Conservation (phyloP, 1,140 invertebrate species). For the Nephotettix cincticeps region DNA sequence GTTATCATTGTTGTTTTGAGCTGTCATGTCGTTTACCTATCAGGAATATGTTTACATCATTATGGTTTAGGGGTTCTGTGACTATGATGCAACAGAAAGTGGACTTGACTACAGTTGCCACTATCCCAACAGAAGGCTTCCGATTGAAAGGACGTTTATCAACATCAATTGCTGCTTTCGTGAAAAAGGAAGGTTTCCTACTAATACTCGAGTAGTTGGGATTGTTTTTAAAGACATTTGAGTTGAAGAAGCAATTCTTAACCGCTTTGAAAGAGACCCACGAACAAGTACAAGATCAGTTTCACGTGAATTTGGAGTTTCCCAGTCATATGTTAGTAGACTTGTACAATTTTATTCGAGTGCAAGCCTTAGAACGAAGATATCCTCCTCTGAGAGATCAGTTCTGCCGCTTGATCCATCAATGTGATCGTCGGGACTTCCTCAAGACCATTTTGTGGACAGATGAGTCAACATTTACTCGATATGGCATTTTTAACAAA, state of each 20-base stretch:
- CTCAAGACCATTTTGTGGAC: slow-evolving; percentile 12
- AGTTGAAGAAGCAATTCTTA: neutral
- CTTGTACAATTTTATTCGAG: neutral
- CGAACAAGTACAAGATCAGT: neutral
- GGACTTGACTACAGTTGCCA: neutral
- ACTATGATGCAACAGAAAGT: slow-evolving; percentile 1
- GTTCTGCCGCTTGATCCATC: neutral
- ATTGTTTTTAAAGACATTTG: neutral
- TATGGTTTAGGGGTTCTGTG: neutral
- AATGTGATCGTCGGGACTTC: neutral
- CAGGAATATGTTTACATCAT: neutral
- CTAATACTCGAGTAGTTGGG: neutral
- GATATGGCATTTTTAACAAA: neutral
- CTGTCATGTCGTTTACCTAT: neutral
- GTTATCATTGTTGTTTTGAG: neutral
- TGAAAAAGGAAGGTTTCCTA: neutral
- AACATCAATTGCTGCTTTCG: neutral
- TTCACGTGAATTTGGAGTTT: neutral
- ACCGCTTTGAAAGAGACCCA: neutral
- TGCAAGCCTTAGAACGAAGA: neutral
- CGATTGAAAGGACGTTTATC: neutral
- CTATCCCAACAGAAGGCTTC: neutral
- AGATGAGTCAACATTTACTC: slow-evolving; percentile 4
- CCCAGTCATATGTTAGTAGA: neutral
- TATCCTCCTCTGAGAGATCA: neutral